Conservation (phyloP, 2,797 vertebrate genomes). For the Artibeus lituratus region DNA sequence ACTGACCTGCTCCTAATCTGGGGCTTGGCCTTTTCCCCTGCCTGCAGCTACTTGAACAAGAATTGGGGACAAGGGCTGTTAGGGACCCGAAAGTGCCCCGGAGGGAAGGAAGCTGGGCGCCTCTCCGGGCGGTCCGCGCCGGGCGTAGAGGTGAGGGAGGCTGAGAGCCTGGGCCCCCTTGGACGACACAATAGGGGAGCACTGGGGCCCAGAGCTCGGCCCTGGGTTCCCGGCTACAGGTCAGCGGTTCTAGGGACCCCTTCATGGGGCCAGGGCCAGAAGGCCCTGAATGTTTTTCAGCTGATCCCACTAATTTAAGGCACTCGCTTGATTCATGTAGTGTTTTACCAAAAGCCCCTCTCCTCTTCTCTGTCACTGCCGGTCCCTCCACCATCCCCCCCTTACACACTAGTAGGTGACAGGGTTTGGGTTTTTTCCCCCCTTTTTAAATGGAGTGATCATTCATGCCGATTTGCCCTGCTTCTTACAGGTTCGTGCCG, state of each 20-base stretch:
- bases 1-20: constrained; percentile 76
- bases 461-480: constrained; percentile 71
- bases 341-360: neutral
- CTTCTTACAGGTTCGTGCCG: constrained; percentile 93
- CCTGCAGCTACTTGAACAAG: constrained; percentile 69
- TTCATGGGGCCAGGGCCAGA: neutral
- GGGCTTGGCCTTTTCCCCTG: constrained; percentile 71
- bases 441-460: neutral
- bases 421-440: neutral
- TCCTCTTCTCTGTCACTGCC: neutral
- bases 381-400: neutral
- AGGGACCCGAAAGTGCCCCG: constrained; percentile 43
- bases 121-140: neutral
- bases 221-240: neutral
- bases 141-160: neutral
- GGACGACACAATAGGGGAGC: neutral
- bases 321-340: neutral
- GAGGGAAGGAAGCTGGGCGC: constrained; percentile 65
- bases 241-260: neutral
- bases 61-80: constrained; percentile 58
- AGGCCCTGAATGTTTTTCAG: neutral
- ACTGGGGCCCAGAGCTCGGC: neutral
- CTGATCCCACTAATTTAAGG: neutral
- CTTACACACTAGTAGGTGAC: neutral
- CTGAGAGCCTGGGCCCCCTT: neutral